A percentile compares a stretch with the other conserved stretches of the same genome.
Evolutionary conservation across 2,797 vertebrate genomes (phyloP).

Genomic region (Furcifer pardalis): DNA sequence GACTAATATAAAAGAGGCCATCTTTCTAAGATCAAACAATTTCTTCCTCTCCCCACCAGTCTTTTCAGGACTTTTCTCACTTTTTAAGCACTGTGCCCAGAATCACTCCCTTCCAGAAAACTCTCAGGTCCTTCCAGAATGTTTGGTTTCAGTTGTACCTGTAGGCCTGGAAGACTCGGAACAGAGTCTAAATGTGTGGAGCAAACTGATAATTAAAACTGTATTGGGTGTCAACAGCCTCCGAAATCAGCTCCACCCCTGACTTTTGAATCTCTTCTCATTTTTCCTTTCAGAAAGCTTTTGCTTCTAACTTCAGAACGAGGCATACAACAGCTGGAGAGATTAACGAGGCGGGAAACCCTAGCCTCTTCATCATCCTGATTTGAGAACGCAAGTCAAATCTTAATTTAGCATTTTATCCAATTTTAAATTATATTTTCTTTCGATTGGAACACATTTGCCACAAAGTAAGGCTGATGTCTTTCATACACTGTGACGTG

Average conservation of each 20-base stretch:
- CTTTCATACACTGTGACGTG: conserved; percentile 33
- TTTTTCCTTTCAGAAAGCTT: conserved; percentile 8
- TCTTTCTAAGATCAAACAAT: not conserved
- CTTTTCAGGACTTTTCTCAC: no score
- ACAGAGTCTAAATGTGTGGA: not conserved
- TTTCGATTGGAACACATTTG: conserved; percentile 54
- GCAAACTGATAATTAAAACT: no score
- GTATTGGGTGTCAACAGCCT: not conserved
- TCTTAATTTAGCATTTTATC: conserved; percentile 55
- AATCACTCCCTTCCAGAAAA: not conserved
- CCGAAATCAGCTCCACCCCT: not conserved
- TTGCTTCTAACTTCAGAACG: not conserved
- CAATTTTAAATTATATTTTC: conserved; percentile 37
- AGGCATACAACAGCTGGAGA: conserved; percentile 30
- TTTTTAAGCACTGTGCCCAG: not conserved
- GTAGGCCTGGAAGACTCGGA: not conserved
- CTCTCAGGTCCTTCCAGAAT: not conserved
- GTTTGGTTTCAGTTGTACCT: not conserved
- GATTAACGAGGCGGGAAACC: conserved; percentile 46
- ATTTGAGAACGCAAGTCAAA: conserved; percentile 46
- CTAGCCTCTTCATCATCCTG: conserved; percentile 28
- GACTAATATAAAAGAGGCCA: not conserved
- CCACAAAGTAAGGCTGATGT: conserved; percentile 19
- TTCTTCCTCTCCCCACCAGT: no score
- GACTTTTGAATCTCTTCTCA: not conserved